These are phyloP conservation scores for Prietella phreatophila DNA, from an alignment of 2,113 vertebrate genomes.

Conservation along the genomic window DNA sequence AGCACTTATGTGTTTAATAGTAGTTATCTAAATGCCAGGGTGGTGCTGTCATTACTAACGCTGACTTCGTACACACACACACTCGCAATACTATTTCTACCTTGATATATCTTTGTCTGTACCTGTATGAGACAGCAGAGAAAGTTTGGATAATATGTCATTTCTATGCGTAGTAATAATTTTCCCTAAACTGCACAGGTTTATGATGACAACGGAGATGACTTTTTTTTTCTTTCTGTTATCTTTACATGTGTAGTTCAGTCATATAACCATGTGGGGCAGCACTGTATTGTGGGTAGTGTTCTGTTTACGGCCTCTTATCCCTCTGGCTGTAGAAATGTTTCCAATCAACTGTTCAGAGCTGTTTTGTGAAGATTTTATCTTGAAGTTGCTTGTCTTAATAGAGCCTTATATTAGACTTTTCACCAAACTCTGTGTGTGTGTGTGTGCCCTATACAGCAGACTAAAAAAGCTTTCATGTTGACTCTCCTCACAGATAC, in stretches of 20 bases:
- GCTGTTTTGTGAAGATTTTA: background rate
- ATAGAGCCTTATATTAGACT: conserved; percentile 55
- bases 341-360: conserved; percentile 7
- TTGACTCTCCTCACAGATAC: conserved; percentile 78
- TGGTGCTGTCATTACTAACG: conserved; percentile 1
- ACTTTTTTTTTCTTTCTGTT: conserved; percentile 14
- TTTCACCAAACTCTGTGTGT: background rate
- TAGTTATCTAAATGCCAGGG: background rate
- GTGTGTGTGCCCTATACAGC: background rate
- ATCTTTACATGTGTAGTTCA: conserved; percentile 77
- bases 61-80: background rate
- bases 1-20: conserved; percentile 17
- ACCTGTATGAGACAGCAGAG: background rate
- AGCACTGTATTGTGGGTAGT: conserved; percentile 94
- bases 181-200: background rate
- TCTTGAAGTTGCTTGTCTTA: conserved; percentile 38
- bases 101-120: background rate
- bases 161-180: background rate
- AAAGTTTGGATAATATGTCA: background rate
- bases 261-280: conserved; percentile 95
- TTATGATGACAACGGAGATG: background rate
- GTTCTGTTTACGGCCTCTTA: conserved; percentile 70
- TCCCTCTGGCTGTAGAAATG: conserved; percentile 13
- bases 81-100: background rate
- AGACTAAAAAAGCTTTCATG: conserved; percentile 62